Base-by-base conservation (phyloP, 2,888 invertebrate species). In the Cephus pygmeus region DNA sequence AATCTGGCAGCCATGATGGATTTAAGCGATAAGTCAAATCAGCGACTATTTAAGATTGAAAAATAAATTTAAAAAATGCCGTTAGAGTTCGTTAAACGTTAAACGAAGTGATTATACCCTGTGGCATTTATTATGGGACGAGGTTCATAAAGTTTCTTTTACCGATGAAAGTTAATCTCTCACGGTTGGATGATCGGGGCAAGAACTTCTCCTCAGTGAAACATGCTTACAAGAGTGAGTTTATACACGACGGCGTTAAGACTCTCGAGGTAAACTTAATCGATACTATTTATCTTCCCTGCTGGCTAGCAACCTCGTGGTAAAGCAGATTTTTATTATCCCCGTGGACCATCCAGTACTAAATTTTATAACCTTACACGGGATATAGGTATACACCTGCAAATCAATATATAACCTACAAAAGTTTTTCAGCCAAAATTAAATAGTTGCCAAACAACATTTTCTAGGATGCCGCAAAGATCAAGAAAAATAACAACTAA, bases 91-190 rank as follows among this genome's bases (percentile, higher is more conserved):
- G 30, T 71, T 71, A 71, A 30, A 30, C n/a, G 71, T 34, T 9
- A 33, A 30, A 71, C 71, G 34, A 71, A 71, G 30, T 71, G 71
- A 71, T 71, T 71, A 71, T 71, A 33, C 34, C 71, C 23, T 23
- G 31, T 33, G 31, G 34, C 31, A 71, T n/a, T 71, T 71, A 71
- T 71, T 34, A 34, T 34, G 1, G 23, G 9, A 56, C 12, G 30
- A 33, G 11, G 30, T 23, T 71, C 30, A 30, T 71, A 71, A 71
- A 71, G 4, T 34, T 71, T 34, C 23, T 30, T 71, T 71, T 71
- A 71, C 34, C 30, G 3, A 33, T 30, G 31, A 23, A 71, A 31
- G 12, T 71, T 33, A 71, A 71, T 71, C 34, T 23, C 71, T 23
- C 56, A 23, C 56, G 56, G 23, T 23, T 9, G 23, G 56, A 23